Evolutionary conservation across 2,797 vertebrate genomes (phyloP).

Genomic region (Chaunax sp.): DNA sequence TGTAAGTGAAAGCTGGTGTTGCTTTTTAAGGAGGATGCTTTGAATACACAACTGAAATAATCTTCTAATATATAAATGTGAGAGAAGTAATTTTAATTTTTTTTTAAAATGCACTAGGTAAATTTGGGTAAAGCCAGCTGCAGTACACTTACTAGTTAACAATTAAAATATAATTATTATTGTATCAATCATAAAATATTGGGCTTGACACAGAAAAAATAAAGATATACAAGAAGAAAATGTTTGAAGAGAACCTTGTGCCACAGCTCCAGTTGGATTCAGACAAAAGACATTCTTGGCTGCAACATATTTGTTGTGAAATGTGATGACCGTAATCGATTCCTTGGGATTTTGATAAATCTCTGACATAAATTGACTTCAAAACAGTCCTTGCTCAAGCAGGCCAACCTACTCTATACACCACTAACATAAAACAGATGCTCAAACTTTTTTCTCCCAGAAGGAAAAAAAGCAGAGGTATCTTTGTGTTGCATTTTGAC

Average conservation of each 20-base stretch:
- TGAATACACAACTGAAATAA: neutral
- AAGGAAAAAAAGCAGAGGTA: slow-evolving; percentile 34
- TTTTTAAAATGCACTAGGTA: too few species aligned
- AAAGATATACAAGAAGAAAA: neutral
- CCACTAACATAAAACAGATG: slow-evolving; percentile 56
- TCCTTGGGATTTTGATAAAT: neutral
- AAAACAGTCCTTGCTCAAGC: slow-evolving; percentile 33
- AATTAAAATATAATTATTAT: neutral
- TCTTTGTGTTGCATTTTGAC: slow-evolving; percentile 52
- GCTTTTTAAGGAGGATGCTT: too few species aligned
- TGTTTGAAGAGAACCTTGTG: neutral
- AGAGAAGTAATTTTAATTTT: neutral
- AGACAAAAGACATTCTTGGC: neutral
- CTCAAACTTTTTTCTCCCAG: slow-evolving; percentile 35
- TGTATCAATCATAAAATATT: too few species aligned
- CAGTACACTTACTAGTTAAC: neutral
- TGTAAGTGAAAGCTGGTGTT: slow-evolving; percentile 15
- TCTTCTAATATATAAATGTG: neutral
- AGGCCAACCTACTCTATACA: slow-evolving; percentile 31
- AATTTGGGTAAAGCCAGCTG: too few species aligned
- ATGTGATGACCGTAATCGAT: slow-evolving; percentile 19
- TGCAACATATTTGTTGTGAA: slow-evolving; percentile 6
- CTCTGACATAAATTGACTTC: slow-evolving; percentile 46
- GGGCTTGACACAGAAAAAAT: neutral
- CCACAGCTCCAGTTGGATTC: neutral